A percentile compares a stretch with the other conserved stretches of the same genome.
Conservation (phyloP, 2,797 vertebrate species). For the Cryptoprocta ferox region DNA sequence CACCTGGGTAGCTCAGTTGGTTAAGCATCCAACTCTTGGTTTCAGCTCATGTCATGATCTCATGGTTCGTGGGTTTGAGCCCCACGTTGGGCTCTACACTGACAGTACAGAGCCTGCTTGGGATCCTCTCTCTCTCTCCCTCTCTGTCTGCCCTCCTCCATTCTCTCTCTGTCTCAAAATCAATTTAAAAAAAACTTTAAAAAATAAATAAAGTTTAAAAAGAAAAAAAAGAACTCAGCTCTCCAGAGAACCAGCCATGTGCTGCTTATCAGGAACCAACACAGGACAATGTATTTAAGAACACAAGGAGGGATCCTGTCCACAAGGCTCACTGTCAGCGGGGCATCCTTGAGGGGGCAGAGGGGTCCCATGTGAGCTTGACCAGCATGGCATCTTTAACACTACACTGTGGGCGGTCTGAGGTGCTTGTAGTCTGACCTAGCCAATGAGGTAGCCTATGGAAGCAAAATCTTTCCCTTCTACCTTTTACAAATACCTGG, state of each 20-base stretch:
- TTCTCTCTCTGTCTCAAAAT: no score
- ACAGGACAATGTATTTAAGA: background rate
- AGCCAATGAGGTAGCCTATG: background rate
- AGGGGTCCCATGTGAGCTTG: background rate
- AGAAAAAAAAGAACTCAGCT: background rate
- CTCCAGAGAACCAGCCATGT: rapidly evolving
- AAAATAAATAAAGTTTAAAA: no score
- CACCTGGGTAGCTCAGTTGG: no score
- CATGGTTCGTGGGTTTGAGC: no score
- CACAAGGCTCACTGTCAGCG: background rate
- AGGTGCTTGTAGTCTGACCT: background rate
- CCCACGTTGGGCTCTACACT: no score
- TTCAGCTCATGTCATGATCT: no score
- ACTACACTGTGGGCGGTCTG: background rate
- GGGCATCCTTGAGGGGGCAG: background rate
- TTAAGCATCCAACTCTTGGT: no score
- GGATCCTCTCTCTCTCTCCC: no score
- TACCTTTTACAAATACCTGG: background rate
- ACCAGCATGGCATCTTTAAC: background rate
- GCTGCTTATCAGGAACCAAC: background rate
- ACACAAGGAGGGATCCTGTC: background rate
- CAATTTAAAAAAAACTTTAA: no score
- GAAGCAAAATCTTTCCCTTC: background rate
- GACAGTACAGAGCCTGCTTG: no score
- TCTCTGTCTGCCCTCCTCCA: no score